Evolutionary conservation across 2,113 vertebrate species (phyloP), one percentile per base, ranked within the genome.

Genomic region (Sebastes schlegelii): DNA sequence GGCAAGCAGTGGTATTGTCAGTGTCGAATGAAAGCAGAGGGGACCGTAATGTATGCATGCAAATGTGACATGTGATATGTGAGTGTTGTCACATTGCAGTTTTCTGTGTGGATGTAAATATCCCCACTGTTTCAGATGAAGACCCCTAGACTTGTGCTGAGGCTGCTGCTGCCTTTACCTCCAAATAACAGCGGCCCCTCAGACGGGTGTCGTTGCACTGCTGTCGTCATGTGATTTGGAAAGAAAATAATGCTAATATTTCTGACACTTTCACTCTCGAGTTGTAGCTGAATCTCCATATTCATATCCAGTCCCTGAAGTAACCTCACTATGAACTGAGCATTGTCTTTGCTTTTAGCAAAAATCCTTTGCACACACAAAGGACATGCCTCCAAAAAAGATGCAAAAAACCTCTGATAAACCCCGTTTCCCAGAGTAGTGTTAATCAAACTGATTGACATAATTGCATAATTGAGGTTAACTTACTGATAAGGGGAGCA

Each of bases 31-130:
- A 62, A 82, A 80, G 48, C 46, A 66, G 34, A 57, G 12, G 17
- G 14, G 21, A 55, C 52, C 73, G 71, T 71, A 57, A 77, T 84
- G 57, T 83, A 80, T 86, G 73, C 58, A 86, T 82, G 62, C 40
- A 58, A 80, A 80, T 86, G 65, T 73, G 64, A 72, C 26, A 19
- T 65, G 43, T 69, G 76, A 80, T 48, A 68, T 61, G 48, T 11
- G 34, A 55, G 55, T 58, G 62, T 67, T 80, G 62, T 80, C 60
- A 60, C 67, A 57, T 61, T 76, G 54, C 40, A 1, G 5, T 71
- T 74, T 74, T 46, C 77, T 80, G 21, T 74, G 51, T 54, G 54
- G 40, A 67, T 66, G 8, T 72, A 74, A 81, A 84, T 57, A 66
- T 61, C 17, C 10, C 23, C 14, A 10, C 63, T 70, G 61, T 84